Evolutionary conservation across 2,797 vertebrate species (phyloP), one percentile per base, ranked within the genome.

Genomic region (Triplophysa yarkandensis): DNA sequence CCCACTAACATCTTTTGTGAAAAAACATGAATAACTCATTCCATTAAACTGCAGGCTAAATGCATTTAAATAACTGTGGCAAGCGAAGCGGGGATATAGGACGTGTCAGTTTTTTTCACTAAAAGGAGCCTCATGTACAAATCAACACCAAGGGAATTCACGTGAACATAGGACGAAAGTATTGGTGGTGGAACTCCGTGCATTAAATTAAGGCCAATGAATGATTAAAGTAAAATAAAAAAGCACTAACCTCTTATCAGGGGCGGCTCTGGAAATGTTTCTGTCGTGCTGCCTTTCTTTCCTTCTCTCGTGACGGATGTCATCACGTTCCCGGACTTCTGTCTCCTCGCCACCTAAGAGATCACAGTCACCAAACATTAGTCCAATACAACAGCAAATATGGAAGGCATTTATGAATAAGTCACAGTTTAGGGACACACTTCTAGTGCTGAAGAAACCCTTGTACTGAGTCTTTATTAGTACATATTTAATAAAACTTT

Each of bases 261-360:
- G 96, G 65, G 96, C 96, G 46, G 96, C 95, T 79, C 96, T 92
- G 86, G 94, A 94, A 83, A 99, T 95, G 87, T 98, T 99, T 66
- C 95, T 91, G 86, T 99, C 96, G 17, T 98, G 96, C 87, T 98
- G 96, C 65, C 97, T 92, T 81, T 98, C 96, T 88, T 96, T 98
- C 84, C 95, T 92, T 72, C 95, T 91, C 80, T 96, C 96, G 6
- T 97, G 94, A 79, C 96, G 92, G 83, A 99, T 99, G 88, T 99
- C 93, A 7, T 99, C 96, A 78, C 98, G 93, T 83, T 98, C 96
- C 80, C 95, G 92, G 71, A 89, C 94, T 89, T 99, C 98, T 1
- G 89, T 73, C 77, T 99, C 98, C 78, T 99, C 97, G 82, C 92
- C 88, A 88, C 90, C 92, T 92, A 87, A 70, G 76, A 70, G 52